A percentile compares a stretch with the other conserved stretches of the same genome.
Evolutionary conservation across 1,140 invertebrate species (phyloP).

Genomic region (Homalodisca vitripennis): DNA sequence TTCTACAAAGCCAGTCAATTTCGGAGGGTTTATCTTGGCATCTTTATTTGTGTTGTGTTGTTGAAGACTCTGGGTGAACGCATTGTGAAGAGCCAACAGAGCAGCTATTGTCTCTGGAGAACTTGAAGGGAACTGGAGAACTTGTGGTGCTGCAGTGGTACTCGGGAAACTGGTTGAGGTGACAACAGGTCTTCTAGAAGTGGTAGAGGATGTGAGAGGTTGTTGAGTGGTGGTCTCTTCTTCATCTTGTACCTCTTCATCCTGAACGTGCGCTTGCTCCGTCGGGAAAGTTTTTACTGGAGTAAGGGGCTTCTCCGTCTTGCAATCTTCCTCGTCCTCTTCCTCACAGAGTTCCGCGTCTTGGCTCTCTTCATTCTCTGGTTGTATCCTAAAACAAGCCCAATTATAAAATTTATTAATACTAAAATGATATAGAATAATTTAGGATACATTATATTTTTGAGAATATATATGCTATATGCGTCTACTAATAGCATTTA

Average conservation of each 20-base stretch:
- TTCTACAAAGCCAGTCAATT: neutral
- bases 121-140: constrained; percentile 35
- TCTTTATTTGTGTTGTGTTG: constrained; percentile 29
- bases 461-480: too few relatives aligned
- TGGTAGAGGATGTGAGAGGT: constrained; percentile 38
- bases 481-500: too few relatives aligned
- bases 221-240: constrained; percentile 34
- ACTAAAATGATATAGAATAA: too few relatives aligned
- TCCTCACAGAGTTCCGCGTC: constrained; percentile 41
- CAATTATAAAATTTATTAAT: neutral
- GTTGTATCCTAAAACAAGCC: constrained; percentile 38
- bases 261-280: neutral
- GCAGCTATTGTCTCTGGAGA: constrained; percentile 41
- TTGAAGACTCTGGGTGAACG: constrained; percentile 41
- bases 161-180: constrained; percentile 40
- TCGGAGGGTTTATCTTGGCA: neutral
- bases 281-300: neutral
- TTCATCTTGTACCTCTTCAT: constrained; percentile 26
- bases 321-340: constrained; percentile 40
- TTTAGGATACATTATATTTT: too few relatives aligned
- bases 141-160: constrained; percentile 37
- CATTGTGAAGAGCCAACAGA: constrained; percentile 43
- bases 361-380: constrained; percentile 35
- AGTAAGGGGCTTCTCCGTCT: constrained; percentile 14
- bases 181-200: constrained; percentile 38